A percentile compares a stretch with the other conserved stretches of the same genome.
These are phyloP conservation scores for Pandion haliaetus DNA, from an alignment of 2,113 vertebrate genomes.

Conservation along the genomic window DNA sequence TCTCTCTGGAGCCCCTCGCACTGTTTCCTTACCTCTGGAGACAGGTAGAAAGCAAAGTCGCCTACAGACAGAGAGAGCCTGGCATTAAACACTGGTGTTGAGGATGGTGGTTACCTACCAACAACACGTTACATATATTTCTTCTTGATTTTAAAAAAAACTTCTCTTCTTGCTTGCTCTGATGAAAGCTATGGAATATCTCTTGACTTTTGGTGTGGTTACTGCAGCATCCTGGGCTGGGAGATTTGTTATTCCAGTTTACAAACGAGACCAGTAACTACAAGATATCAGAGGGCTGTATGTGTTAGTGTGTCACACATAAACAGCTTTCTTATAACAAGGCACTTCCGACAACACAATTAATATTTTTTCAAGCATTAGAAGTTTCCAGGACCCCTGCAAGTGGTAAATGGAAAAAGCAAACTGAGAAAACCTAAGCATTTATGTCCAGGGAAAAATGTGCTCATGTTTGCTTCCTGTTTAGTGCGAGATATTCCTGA, in stretches of 20 bases:
- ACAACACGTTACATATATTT: background rate
- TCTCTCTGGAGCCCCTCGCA: slow-evolving; percentile 87
- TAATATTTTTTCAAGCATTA: background rate
- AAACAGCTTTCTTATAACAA: background rate
- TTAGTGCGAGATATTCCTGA: background rate
- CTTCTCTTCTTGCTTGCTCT: background rate
- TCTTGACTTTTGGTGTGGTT: background rate
- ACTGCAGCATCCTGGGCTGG: background rate
- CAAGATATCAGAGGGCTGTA: background rate
- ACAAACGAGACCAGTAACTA: background rate
- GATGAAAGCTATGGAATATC: background rate
- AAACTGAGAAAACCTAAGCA: background rate
- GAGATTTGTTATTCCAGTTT: background rate
- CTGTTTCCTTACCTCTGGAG: slow-evolving; percentile 84
- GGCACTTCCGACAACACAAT: background rate
- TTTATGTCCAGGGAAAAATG: background rate
- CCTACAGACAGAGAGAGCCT: slow-evolving; percentile 71
- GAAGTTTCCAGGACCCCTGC: background rate
- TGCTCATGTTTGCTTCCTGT: background rate
- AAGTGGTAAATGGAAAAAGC: background rate
- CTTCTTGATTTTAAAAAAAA: background rate
- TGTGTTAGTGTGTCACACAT: background rate
- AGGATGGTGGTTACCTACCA: background rate
- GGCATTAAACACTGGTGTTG: background rate
- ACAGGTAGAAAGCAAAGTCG: slow-evolving; percentile 86